Conservation (phyloP, 1,140 invertebrate genomes). For the Littorina saxatilis region DNA sequence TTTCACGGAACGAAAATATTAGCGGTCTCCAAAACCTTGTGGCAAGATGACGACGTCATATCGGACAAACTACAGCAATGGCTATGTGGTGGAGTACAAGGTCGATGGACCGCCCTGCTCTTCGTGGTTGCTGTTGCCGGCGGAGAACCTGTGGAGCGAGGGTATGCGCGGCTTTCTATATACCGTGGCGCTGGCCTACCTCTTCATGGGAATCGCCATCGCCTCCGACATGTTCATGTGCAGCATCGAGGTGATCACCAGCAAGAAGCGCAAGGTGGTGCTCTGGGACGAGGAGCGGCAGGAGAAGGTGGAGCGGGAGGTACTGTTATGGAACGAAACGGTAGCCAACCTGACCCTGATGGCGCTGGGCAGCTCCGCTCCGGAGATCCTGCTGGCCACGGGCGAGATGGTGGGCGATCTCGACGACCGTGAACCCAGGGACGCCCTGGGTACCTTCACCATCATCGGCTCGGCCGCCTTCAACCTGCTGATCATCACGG, state of each 20-base stretch:
- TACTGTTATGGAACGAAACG: slow-evolving; percentile 78
- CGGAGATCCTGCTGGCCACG: slow-evolving; percentile 78
- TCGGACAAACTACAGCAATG: slow-evolving; percentile 49
- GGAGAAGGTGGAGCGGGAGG: slow-evolving; percentile 62
- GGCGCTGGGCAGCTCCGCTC: slow-evolving; percentile 78
- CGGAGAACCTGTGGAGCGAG: slow-evolving; percentile 70
- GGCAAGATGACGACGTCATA: too few relatives aligned
- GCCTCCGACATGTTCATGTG: slow-evolving; percentile 81
- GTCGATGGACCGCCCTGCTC: slow-evolving; percentile 52
- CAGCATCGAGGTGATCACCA: slow-evolving; percentile 78
- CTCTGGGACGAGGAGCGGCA: slow-evolving; percentile 67
- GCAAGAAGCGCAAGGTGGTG: slow-evolving; percentile 65
- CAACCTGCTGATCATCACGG: slow-evolving; percentile 76
- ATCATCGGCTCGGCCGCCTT: slow-evolving; percentile 79
- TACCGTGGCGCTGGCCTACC: slow-evolving; percentile 62
- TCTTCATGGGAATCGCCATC: slow-evolving; percentile 78
- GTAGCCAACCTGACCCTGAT: slow-evolving; percentile 78
- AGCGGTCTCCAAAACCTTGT: too few relatives aligned
- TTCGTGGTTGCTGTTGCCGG: slow-evolving; percentile 70
- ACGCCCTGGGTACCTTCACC: slow-evolving; percentile 75
- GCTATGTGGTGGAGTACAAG: slow-evolving; percentile 57
- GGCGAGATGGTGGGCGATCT: slow-evolving; percentile 72
- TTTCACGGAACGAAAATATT: too few relatives aligned
- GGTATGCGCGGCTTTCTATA: slow-evolving; percentile 66
- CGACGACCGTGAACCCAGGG: slow-evolving; percentile 62